phyloP scores from a whole-genome alignment of 2,113 vertebrate species.

The Caranx melampygus region DNA sequence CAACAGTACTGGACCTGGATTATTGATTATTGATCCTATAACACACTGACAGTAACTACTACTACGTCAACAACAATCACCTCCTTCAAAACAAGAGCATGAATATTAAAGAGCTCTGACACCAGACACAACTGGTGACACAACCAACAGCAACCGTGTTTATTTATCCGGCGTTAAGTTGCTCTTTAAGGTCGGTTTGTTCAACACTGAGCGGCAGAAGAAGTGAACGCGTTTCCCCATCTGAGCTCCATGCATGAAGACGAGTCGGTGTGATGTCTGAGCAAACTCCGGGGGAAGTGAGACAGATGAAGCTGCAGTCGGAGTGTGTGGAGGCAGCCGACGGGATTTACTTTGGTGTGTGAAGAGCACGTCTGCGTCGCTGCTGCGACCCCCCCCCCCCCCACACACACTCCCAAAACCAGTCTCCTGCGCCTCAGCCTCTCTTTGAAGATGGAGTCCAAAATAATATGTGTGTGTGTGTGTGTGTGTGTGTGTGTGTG shows the following conservation, averaged over 20 bases:
- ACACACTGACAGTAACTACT: no score
- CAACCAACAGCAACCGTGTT: not conserved
- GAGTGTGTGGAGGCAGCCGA: constrained; percentile 49
- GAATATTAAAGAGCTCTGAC: not conserved
- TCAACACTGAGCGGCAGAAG: constrained; percentile 9
- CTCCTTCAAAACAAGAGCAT: not conserved
- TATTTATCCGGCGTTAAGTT: not conserved
- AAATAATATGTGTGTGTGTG: constrained; percentile 33
- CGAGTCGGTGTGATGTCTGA: constrained; percentile 46
- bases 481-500: constrained; percentile 2
- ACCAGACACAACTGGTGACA: not conserved
- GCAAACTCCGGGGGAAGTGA: constrained; percentile 42
- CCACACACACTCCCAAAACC: constrained; percentile 24
- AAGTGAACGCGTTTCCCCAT: constrained; percentile 17
- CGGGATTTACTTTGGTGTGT: constrained; percentile 66
- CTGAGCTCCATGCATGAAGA: constrained; percentile 49
- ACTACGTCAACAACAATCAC: not conserved
- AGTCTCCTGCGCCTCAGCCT: constrained; percentile 60
- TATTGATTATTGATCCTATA: not conserved
- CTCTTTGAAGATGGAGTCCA: constrained; percentile 69
- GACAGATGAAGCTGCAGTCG: constrained; percentile 63
- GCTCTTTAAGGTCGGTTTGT: constrained; percentile 38
- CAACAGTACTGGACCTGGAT: not conserved
- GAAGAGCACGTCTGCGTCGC: constrained; percentile 58
- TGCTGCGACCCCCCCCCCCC: constrained; percentile 43